Evolutionary conservation across 2,113 vertebrate genomes (phyloP), one percentile per base, ranked within the genome.

Genomic region (Addax nasomaculatus): DNA sequence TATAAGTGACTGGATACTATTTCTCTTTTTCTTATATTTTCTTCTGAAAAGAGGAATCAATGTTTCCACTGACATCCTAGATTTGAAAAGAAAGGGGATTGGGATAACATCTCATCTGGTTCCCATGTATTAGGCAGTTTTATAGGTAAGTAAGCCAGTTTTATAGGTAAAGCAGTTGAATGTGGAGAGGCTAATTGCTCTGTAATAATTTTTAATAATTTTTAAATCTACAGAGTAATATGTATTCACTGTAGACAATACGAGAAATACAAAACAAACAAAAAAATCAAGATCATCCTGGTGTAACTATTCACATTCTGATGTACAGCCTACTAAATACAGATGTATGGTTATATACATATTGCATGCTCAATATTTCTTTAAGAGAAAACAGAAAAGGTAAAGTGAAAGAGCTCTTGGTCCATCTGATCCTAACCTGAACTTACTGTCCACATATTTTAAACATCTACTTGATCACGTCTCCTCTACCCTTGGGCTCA

Each of bases 21-120:
- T 13, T 11, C 3, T 80, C 15, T 79, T 90, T 95, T 95, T 94
- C n/a, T 93, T 78, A 47, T 53, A 76, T 58, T 67, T 94, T 53
- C 43, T 80, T 83, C 80, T 45, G 21, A 76, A 96, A 92, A 29
- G n/a, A 58, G 51, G 81, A 93, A 36, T 70, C 60, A 91, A 2
- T 62, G 21, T 93, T 55, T 95, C 51, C 33, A 84, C 17, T 12
- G 27, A 60, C 12, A 96, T 58, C 39, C 53, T 80, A 45, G 79
- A 95, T 87, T 87, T 97, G 80, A 90, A 51, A 92, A 89, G 53
- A 88, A 96, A 39, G 36, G 27, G 95, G 17, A 49, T n/a, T 15
- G 16, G 43, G 27, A 78, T 60, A 93, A 92, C 49, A 90, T 78
- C 53, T 90, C 39, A n/a, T 19, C 60, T 70, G 70, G 29, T 16